Evolutionary conservation across 2,113 vertebrate genomes (phyloP).

Genomic region (Pagrus major): DNA sequence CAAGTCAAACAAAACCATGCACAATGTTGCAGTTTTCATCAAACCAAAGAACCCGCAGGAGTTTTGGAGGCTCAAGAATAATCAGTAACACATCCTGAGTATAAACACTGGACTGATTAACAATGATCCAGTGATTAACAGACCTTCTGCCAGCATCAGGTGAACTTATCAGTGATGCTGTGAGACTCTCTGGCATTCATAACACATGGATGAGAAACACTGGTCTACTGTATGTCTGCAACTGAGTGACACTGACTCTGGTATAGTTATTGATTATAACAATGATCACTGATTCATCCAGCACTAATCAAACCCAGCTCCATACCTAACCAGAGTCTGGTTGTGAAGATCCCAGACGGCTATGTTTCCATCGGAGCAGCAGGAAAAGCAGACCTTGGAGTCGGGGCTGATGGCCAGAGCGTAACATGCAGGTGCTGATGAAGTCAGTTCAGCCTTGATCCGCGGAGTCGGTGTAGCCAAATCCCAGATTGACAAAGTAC

Average conservation of each 20-base stretch:
- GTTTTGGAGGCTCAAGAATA: background rate
- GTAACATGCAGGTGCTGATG: slow-evolving; percentile 94
- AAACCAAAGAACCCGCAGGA: background rate
- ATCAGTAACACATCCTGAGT: background rate
- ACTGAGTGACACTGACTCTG: background rate
- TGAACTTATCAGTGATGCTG: background rate
- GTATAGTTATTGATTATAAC: no score
- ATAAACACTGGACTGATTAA: background rate
- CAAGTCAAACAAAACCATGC: background rate
- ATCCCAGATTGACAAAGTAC: slow-evolving; percentile 97
- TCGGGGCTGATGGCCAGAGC: slow-evolving; percentile 98
- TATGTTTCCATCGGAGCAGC: slow-evolving; percentile 97
- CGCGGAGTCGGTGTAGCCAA: slow-evolving; percentile 94
- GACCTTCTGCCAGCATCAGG: background rate
- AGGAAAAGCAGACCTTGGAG: slow-evolving; percentile 98
- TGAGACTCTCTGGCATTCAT: background rate
- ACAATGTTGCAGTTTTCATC: background rate
- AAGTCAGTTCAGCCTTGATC: slow-evolving; percentile 96
- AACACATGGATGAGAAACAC: background rate
- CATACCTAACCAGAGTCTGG: slow-evolving; percentile 96
- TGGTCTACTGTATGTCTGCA: background rate
- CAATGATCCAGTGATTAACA: background rate
- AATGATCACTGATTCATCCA: background rate
- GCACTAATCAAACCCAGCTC: background rate
- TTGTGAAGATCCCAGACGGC: slow-evolving; percentile 98